phyloP scores from a whole-genome alignment of 1,140 invertebrate genomes.

The Saccostrea echinata region DNA sequence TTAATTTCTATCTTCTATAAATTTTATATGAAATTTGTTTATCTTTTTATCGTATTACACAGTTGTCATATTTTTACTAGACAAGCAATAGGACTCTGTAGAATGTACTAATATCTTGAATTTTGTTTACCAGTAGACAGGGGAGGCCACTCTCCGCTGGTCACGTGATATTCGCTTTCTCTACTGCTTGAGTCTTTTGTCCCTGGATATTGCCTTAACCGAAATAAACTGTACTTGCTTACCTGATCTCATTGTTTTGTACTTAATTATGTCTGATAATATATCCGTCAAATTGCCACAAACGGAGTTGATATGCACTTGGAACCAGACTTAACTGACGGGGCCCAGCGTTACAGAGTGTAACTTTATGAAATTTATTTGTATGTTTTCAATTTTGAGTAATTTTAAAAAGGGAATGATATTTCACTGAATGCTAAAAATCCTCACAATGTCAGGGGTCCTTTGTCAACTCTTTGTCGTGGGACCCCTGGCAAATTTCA shows the following conservation, averaged over 20 bases:
- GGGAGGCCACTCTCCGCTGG: constrained; percentile 26
- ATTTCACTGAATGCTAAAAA: too few relatives aligned
- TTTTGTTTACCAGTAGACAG: constrained; percentile 37
- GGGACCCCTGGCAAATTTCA: too few relatives aligned
- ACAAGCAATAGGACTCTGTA: constrained; percentile 37
- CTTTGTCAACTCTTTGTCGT: too few relatives aligned
- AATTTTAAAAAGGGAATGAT: too few relatives aligned
- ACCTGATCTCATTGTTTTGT: constrained; percentile 26
- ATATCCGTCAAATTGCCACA: neutral
- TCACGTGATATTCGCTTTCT: constrained; percentile 38
- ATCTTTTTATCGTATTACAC: constrained; percentile 43
- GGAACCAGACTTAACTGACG: neutral
- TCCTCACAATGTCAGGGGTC: too few relatives aligned
- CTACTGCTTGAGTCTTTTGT: constrained; percentile 50
- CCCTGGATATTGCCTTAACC: constrained; percentile 64
- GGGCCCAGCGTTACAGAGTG: too few relatives aligned
- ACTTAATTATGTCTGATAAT: constrained; percentile 8
- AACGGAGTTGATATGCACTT: neutral
- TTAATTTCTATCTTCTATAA: constrained; percentile 7
- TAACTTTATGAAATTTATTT: too few relatives aligned
- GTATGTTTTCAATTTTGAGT: too few relatives aligned
- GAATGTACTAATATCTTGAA: constrained; percentile 30
- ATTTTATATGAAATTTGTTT: constrained; percentile 43
- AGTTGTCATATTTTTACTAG: constrained; percentile 33
- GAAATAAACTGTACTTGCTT: constrained; percentile 64